Conservation (phyloP, 2,113 vertebrate genomes). For the Eulemur macaco region DNA sequence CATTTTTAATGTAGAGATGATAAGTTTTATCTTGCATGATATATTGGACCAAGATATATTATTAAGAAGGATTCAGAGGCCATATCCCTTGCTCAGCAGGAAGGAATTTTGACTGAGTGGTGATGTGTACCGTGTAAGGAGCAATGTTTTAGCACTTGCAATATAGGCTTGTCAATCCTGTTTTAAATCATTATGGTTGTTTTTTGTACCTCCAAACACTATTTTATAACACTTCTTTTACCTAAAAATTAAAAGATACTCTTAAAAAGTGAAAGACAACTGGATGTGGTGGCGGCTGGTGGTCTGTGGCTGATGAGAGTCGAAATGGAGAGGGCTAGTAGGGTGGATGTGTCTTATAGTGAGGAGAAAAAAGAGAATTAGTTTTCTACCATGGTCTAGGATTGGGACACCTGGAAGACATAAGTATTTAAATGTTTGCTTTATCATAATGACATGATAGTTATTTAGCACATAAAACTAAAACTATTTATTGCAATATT, state of each 20-base stretch:
- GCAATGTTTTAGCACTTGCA: not conserved
- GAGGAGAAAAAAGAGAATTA: not conserved
- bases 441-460: not conserved
- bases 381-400: not conserved
- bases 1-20: not conserved
- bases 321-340: fast-evolving
- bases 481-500: not conserved
- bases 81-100: not conserved
- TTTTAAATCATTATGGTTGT: not conserved
- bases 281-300: too few species aligned
- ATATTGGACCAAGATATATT: not conserved
- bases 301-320: not conserved
- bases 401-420: not conserved
- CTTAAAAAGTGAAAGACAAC: not conserved
- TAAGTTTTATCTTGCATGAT: not conserved
- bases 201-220: not conserved
- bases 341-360: not conserved
- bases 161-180: not conserved
- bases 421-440: not conserved
- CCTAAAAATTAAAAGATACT: not conserved
- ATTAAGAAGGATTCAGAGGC: not conserved
- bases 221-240: not conserved
- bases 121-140: too few species aligned
- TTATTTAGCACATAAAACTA: not conserved
- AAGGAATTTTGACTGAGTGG: not conserved